A percentile compares a stretch with the other conserved stretches of the same genome.
phyloP scores from a whole-genome alignment of 92 coral and sea anemone species.

The Porites lobata region DNA sequence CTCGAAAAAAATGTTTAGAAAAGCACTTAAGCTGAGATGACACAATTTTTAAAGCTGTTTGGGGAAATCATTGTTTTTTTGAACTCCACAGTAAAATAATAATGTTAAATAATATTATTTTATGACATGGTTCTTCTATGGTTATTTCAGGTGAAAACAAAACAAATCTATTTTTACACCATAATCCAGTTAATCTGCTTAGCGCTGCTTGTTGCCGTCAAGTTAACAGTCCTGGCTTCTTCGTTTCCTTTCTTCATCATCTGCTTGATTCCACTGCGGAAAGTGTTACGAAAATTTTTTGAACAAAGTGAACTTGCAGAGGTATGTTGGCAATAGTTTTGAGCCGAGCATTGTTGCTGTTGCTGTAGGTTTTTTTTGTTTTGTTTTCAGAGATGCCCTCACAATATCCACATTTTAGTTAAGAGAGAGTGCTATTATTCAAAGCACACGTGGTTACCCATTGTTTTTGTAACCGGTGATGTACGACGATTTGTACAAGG shows the following conservation, averaged over 20 bases:
- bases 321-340: slow-evolving; percentile 56
- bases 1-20: too few species aligned
- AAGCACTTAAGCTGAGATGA: too few species aligned
- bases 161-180: slow-evolving; percentile 83
- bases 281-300: slow-evolving; percentile 76
- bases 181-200: slow-evolving; percentile 84
- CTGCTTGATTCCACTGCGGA: slow-evolving; percentile 91
- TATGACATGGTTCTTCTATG: not conserved
- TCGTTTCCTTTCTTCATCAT: slow-evolving; percentile 97
- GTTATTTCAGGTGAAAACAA: slow-evolving; percentile 79
- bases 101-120: not conserved
- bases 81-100: too few species aligned
- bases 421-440: too few species aligned
- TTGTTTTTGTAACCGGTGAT: too few species aligned
- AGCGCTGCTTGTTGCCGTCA: slow-evolving; percentile 75
- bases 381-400: too few species aligned
- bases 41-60: too few species aligned
- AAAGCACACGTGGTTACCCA: too few species aligned
- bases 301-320: slow-evolving; percentile 83
- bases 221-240: slow-evolving; percentile 83
- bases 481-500: too few species aligned
- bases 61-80: too few species aligned
- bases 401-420: too few species aligned
- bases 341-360: too few species aligned
- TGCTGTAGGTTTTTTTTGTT: not conserved